Evolutionary conservation across 2,797 vertebrate species (phyloP).

Genomic region (Anabacerthia variegaticeps): DNA sequence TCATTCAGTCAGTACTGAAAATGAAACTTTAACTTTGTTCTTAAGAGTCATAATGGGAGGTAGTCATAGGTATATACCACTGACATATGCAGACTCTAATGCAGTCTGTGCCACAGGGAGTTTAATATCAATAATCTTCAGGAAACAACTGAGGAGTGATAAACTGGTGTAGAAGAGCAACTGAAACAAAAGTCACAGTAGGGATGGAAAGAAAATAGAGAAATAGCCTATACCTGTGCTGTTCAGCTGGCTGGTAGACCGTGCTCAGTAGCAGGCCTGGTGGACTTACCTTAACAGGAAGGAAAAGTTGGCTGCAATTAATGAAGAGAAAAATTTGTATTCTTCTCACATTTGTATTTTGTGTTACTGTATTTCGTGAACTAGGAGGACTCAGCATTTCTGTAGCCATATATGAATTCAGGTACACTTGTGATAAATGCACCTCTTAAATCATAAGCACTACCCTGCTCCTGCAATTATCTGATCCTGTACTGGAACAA

Average conservation of each 20-base stretch:
- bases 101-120: neutral
- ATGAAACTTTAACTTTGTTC: neutral
- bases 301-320: neutral
- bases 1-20: neutral
- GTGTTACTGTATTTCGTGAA: neutral
- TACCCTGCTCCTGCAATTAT: neutral
- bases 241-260: neutral
- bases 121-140: neutral
- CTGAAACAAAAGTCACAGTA: neutral
- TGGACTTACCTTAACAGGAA: neutral
- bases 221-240: neutral
- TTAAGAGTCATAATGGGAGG: neutral
- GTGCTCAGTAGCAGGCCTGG: neutral
- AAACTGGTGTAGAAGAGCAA: neutral
- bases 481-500: neutral
- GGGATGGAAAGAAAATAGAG: neutral
- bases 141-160: neutral
- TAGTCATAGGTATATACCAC: neutral
- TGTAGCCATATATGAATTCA: neutral
- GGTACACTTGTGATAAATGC: neutral
- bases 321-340: neutral
- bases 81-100: neutral
- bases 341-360: neutral
- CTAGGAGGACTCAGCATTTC: neutral
- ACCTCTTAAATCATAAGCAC: neutral